A percentile compares a stretch with the other conserved stretches of the same genome.
Conservation (phyloP, 2,888 invertebrate genomes). For the Gari tellinella region DNA sequence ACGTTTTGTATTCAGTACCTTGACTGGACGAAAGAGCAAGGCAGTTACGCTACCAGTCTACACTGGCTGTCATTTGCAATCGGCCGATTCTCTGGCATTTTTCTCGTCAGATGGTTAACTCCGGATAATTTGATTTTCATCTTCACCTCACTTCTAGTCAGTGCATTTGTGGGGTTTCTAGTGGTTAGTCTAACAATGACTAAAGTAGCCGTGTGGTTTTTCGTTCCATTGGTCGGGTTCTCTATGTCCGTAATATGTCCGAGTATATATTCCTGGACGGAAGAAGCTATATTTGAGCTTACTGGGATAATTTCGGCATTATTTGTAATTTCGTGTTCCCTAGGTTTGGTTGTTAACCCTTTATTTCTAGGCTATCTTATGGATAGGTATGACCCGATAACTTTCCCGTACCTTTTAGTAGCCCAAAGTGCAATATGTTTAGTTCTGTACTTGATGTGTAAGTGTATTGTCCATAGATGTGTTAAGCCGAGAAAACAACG, state of each 20-base stretch:
- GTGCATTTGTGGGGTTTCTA: constrained; percentile 54
- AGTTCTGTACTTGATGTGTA: too few relatives aligned
- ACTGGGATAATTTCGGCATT: constrained; percentile 61
- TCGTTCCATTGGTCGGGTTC: constrained; percentile 55
- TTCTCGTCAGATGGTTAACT: constrained; percentile 75
- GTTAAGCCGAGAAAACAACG: too few relatives aligned
- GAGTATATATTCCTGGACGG: constrained; percentile 64
- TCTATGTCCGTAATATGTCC: constrained; percentile 65
- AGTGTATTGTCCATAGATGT: too few relatives aligned
- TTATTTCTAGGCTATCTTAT: constrained; percentile 62
- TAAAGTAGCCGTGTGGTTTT: constrained; percentile 56
- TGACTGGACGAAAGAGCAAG: constrained; percentile 38
- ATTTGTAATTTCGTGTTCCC: constrained; percentile 55
- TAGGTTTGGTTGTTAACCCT: constrained; percentile 59
- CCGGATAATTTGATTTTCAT: constrained; percentile 80
- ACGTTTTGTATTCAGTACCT: constrained; percentile 49
- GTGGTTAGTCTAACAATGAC: constrained; percentile 40
- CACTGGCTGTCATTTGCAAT: constrained; percentile 49
- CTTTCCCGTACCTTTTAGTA: constrained; percentile 58
- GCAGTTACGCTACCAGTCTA: constrained; percentile 45
- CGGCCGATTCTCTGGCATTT: constrained; percentile 54
- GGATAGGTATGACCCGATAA: constrained; percentile 57
- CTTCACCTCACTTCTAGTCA: constrained; percentile 61
- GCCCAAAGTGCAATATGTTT: too few relatives aligned
- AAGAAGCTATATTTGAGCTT: constrained; percentile 61